phyloP scores from a whole-genome alignment of 1,140 invertebrate species.

The Drosophila willistoni region DNA sequence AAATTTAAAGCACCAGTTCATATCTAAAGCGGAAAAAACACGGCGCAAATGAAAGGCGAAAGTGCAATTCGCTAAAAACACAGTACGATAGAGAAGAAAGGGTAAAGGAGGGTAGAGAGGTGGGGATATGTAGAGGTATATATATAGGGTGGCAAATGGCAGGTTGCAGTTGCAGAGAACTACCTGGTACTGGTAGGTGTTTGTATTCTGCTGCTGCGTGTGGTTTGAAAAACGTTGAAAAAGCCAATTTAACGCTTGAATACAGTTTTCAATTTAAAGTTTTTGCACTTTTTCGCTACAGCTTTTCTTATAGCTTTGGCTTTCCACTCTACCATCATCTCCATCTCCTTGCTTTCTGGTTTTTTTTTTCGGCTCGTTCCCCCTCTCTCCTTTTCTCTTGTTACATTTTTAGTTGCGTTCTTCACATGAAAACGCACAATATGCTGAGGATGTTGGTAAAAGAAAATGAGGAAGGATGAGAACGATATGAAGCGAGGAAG shows the following conservation, averaged over 20 bases:
- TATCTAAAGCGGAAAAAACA: not conserved
- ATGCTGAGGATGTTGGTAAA: conserved; percentile 11
- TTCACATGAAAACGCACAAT: conserved; percentile 31
- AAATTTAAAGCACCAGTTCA: not conserved
- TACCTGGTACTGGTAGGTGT: conserved; percentile 11
- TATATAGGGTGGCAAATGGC: too few species aligned
- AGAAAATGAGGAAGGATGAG: conserved; percentile 24
- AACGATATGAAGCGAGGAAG: too few species aligned
- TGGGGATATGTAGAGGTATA: too few species aligned
- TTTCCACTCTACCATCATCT: conserved; percentile 11
- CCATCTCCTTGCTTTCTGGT: conserved; percentile 1
- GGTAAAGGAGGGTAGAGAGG: too few species aligned
- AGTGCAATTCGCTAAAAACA: conserved; percentile 11
- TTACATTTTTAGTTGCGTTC: conserved; percentile 48
- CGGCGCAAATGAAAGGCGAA: conserved; percentile 11
- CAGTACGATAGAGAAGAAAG: not conserved
- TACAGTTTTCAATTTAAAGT: conserved; percentile 82
- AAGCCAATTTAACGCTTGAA: conserved; percentile 82
- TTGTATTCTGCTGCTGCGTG: conserved; percentile 30
- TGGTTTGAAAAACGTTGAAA: conserved; percentile 56
- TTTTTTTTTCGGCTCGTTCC: not conserved
- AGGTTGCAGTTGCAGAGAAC: conserved; percentile 27
- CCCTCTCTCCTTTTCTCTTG: conserved; percentile 18
- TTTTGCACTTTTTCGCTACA: conserved; percentile 64
- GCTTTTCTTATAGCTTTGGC: conserved; percentile 11